Percentiles rank a stretch among this genome's conserved stretches.
phyloP scores from a whole-genome alignment of 2,888 invertebrate species.

The Gandaritis pyraliata region DNA sequence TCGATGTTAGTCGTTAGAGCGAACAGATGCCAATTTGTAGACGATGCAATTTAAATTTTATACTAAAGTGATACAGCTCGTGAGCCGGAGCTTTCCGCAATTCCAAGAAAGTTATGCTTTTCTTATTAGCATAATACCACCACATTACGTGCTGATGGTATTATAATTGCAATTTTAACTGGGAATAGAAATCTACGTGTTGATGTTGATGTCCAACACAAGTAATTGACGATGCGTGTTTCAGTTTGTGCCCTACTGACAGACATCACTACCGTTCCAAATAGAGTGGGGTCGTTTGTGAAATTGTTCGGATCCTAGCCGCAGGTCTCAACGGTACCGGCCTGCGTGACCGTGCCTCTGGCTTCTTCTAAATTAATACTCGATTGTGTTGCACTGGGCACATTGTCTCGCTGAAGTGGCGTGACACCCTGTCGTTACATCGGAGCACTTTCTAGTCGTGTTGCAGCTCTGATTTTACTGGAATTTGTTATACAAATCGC shows the following conservation, averaged over 20 bases:
- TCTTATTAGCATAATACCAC: constrained; percentile 49
- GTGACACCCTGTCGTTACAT: constrained; percentile 71
- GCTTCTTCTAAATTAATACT: constrained; percentile 73
- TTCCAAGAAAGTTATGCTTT: constrained; percentile 47
- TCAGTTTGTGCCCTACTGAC: constrained; percentile 53
- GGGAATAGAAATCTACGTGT: constrained; percentile 33
- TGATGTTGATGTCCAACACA: constrained; percentile 18
- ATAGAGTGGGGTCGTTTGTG: constrained; percentile 62
- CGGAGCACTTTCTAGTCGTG: constrained; percentile 69
- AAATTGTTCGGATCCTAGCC: constrained; percentile 68
- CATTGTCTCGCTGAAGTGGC: constrained; percentile 62
- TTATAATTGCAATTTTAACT: constrained; percentile 53
- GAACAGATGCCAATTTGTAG: constrained; percentile 54
- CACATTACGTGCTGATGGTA: constrained; percentile 50
- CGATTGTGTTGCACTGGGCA: constrained; percentile 65
- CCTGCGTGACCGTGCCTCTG: constrained; percentile 72
- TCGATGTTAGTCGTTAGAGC: constrained; percentile 52
- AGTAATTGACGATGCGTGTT: constrained; percentile 37
- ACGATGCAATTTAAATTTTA: constrained; percentile 49
- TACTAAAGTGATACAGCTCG: constrained; percentile 47
- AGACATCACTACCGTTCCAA: constrained; percentile 63
- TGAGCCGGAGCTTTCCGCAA: constrained; percentile 46
- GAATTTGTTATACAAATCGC: constrained; percentile 55
- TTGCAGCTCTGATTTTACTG: constrained; percentile 53
- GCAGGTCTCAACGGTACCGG: constrained; percentile 67